phyloP scores from a whole-genome alignment of 2,888 invertebrate genomes.

The Nomada lathburiana region DNA sequence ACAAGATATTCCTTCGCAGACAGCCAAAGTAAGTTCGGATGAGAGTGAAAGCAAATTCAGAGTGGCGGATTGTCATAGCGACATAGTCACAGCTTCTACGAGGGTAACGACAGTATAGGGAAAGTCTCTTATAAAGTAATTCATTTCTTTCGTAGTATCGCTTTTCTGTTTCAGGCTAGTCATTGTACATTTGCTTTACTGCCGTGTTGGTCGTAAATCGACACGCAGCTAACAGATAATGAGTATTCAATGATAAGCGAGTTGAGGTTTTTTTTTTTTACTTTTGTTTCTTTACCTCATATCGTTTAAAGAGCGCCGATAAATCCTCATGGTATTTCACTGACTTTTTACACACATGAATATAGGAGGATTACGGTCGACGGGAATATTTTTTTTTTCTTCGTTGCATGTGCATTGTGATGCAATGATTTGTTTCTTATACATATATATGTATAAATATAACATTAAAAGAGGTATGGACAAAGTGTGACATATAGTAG shows the following conservation, averaged over 20 bases:
- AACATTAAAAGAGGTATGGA: conserved; percentile 20
- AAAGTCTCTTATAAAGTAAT: conserved; percentile 21
- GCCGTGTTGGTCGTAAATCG: conserved; percentile 13
- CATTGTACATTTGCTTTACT: conserved; percentile 69
- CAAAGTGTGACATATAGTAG: conserved; percentile 55
- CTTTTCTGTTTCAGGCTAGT: conserved; percentile 73
- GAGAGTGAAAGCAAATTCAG: conserved; percentile 68
- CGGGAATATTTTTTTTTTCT: conserved; percentile 10
- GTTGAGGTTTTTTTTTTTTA: conserved; percentile 23
- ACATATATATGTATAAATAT: not conserved
- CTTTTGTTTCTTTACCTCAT: conserved; percentile 37
- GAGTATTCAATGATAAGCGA: conserved; percentile 40
- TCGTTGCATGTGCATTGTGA: conserved; percentile 37
- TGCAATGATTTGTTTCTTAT: conserved; percentile 34
- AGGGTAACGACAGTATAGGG: conserved; percentile 80
- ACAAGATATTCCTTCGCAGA: conserved; percentile 68
- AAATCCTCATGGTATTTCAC: conserved; percentile 31
- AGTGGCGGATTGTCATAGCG: conserved; percentile 75
- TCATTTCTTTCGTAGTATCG: conserved; percentile 58
- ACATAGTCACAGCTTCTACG: conserved; percentile 78
- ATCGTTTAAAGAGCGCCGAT: conserved; percentile 24
- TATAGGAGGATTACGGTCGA: conserved; percentile 3
- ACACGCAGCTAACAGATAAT: conserved; percentile 15
- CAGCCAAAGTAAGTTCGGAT: conserved; percentile 56
- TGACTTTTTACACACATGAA: conserved; percentile 37